Conservation (phyloP, 2,113 vertebrate species). For the Saccopteryx leptura region DNA sequence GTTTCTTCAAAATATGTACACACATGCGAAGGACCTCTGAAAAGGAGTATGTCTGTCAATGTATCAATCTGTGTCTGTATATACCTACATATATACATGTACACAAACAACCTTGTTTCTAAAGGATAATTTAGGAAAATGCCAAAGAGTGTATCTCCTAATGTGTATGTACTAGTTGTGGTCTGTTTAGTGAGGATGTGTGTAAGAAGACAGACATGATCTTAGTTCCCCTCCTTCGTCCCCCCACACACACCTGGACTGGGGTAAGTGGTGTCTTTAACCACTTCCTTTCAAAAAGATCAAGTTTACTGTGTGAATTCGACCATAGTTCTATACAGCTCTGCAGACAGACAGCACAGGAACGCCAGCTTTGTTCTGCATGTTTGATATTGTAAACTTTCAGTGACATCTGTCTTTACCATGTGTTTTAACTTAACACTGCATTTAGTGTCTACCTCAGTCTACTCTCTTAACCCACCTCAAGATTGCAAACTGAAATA, state of each 20-base stretch:
- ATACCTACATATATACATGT: not conserved
- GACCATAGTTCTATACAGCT: not conserved
- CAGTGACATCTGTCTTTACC: not conserved
- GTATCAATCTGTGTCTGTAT: not conserved
- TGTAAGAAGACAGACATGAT: not conserved
- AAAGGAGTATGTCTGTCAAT: not conserved
- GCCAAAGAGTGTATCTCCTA: not conserved
- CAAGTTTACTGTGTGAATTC: not conserved
- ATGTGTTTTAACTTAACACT: not conserved
- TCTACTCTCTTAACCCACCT: not conserved
- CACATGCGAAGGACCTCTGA: conserved; percentile 16
- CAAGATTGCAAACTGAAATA: conserved; percentile 46
- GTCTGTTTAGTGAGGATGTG: not conserved
- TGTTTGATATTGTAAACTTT: not conserved
- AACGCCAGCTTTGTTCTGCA: not conserved
- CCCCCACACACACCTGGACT: not conserved
- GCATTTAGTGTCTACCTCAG: not conserved
- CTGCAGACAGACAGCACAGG: not conserved
- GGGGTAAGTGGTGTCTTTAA: not conserved
- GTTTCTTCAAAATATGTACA: not conserved
- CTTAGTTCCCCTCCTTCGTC: not conserved
- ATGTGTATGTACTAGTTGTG: not conserved
- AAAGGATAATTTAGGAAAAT: conserved; percentile 3
- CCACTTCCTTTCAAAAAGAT: conserved; percentile 5
- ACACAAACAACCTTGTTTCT: conserved; percentile 27